These are phyloP conservation scores for Pachypeltis micranthus DNA, from an alignment of 1,140 invertebrate genomes.

Conservation along the genomic window DNA sequence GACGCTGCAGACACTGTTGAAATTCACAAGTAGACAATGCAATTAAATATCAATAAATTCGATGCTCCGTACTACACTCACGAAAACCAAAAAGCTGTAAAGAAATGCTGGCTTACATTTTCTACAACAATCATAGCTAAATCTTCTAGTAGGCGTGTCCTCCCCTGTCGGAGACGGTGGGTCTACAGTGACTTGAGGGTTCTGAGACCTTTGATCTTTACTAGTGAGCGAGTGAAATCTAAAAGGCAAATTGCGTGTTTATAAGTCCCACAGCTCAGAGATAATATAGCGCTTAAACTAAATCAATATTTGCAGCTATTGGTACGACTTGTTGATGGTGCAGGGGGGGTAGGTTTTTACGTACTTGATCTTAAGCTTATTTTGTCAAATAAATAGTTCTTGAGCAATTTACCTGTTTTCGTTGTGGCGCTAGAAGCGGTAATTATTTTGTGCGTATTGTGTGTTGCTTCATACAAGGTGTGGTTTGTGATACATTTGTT, in stretches of 20 bases:
- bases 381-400: no score
- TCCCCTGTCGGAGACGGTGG: constrained; percentile 49
- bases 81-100: constrained; percentile 2
- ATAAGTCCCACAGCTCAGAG: background rate
- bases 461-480: no score
- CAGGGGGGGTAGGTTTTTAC: no score
- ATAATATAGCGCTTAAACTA: background rate
- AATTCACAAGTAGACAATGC: no score
- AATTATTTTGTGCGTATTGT: no score
- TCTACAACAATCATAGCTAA: constrained; percentile 29
- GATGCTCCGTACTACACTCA: no score
- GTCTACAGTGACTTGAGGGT: constrained; percentile 45
- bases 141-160: constrained; percentile 27
- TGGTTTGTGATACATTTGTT: no score
- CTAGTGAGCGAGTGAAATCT: constrained; percentile 24
- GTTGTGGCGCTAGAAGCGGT: no score
- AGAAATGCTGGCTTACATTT: constrained; percentile 22
- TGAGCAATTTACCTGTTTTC: no score
- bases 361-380: no score
- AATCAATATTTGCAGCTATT: no score
- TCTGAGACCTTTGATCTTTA: constrained; percentile 17
- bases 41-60: constrained; percentile 9
- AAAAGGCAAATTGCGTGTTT: constrained; percentile 6
- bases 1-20: constrained; percentile 31
- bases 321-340: no score